Evolutionary conservation across 2,113 vertebrate genomes (phyloP), one percentile per base, ranked within the genome.

Genomic region (Phylloscopus whistleri): DNA sequence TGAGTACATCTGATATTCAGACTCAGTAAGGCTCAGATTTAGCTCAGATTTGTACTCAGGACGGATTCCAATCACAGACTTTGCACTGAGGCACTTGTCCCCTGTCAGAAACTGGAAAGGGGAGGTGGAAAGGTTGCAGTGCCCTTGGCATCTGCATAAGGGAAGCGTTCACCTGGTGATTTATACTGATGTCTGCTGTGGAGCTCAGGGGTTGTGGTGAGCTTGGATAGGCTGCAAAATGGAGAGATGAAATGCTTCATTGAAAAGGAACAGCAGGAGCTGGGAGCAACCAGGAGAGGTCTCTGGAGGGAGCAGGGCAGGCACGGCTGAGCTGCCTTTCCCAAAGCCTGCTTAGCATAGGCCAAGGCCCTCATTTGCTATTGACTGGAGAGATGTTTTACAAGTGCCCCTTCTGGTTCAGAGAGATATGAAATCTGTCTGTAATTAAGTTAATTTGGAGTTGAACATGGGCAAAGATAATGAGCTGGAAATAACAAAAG

Each of bases 371-470:
- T 87, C 89, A 75, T 94, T 95, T 90, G 18, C 73, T 90, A 3
- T 43, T 70, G 63, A 90, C 87, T 91, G 80, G 66, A 94, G 58
- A 80, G 95, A 92, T 96, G 87, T 92, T 95, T 92, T 96, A 91
- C 90, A 93, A 96, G 84, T 86, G 82, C 46, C 67, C 77, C 73
- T 96, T 97, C 90, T 85, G 41, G 96, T 96, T 95, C 67, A 66
- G 88, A 94, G 92, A 97, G 95, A 94, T 93, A 94, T 81, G 91
- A 96, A 97, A 94, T 87, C 91, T 94, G 46, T 48, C 87, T 78
- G 49, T 94, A 96, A 97, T 97, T 96, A 95, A 91, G 79, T 86
- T 97, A 96, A 97, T 96, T 96, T 95, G 94, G 70, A 96, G 89
- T 91, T 83, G 79, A 93, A 96, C 80, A 70, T 72, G 70, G 74